Conservation (phyloP, 2,888 invertebrate species). For the Gerosis bhagava region DNA sequence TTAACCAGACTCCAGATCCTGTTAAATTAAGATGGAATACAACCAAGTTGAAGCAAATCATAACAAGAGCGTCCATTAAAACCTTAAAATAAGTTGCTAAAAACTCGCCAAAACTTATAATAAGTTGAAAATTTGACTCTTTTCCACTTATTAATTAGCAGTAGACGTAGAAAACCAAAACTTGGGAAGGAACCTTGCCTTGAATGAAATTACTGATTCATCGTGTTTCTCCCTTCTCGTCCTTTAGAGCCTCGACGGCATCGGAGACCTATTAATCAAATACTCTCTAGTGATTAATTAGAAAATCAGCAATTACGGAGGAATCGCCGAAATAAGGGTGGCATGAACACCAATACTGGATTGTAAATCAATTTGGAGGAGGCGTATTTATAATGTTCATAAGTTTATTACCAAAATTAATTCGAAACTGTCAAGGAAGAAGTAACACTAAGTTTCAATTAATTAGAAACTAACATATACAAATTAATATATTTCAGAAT, state of each 20-base stretch:
- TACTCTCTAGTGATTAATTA: slow-evolving; percentile 76
- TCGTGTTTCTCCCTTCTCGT: slow-evolving; percentile 43
- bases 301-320: slow-evolving; percentile 73
- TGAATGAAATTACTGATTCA: slow-evolving; percentile 59
- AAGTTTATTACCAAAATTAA: no score
- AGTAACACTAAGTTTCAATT: no score
- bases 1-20: slow-evolving; percentile 11
- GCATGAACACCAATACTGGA: slow-evolving; percentile 16
- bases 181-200: slow-evolving; percentile 39
- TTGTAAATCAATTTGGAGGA: slow-evolving; percentile 7
- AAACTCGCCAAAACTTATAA: slow-evolving; percentile 21
- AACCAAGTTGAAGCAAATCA: slow-evolving; percentile 23
- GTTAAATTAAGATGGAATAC: slow-evolving; percentile 17
- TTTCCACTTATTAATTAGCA: slow-evolving; percentile 60
- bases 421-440: no score
- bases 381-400: slow-evolving; percentile 4
- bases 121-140: slow-evolving; percentile 25
- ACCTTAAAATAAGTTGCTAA: slow-evolving; percentile 22
- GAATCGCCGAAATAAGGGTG: slow-evolving; percentile 58
- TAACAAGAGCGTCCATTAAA: slow-evolving; percentile 26
- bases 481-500: no score
- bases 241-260: slow-evolving; percentile 36
- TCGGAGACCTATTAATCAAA: slow-evolving; percentile 76
- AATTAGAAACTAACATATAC: no score
- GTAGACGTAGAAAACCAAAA: slow-evolving; percentile 47